Percentiles rank a stretch among this genome's conserved stretches.
These are phyloP conservation scores for Mesitornis unicolor DNA, from an alignment of 2,113 vertebrate genomes.

Conservation along the genomic window DNA sequence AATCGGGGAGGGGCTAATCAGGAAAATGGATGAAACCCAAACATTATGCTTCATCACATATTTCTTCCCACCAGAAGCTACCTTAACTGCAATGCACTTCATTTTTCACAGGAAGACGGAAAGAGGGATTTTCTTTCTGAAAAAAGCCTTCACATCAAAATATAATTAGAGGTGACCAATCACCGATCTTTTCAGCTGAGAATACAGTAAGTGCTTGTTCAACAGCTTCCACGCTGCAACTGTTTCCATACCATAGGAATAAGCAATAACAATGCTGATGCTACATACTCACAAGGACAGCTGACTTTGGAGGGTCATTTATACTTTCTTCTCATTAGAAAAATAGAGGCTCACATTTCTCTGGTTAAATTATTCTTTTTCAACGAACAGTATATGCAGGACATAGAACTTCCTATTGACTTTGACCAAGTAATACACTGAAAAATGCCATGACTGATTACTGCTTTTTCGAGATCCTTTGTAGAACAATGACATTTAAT, in stretches of 20 bases:
- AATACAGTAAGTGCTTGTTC: neutral
- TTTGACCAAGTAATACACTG: neutral
- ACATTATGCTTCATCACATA: neutral
- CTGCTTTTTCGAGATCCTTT: neutral
- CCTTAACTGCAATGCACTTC: neutral
- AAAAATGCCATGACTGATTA: neutral
- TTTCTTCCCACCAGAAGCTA: neutral
- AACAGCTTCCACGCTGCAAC: neutral
- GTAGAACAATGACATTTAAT: neutral
- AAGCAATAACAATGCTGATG: neutral
- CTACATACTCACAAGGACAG: neutral
- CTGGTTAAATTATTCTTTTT: neutral
- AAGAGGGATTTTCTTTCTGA: neutral
- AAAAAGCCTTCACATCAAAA: neutral
- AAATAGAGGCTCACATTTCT: neutral
- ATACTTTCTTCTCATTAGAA: neutral
- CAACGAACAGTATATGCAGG: neutral
- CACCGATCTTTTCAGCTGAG: neutral
- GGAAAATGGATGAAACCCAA: neutral
- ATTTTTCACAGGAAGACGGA: neutral
- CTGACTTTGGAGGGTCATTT: neutral
- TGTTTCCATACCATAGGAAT: neutral
- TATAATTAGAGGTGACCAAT: neutral
- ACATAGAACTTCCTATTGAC: neutral
- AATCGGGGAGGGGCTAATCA: neutral